Percentiles rank a stretch among this genome's conserved stretches.
Evolutionary conservation across 2,888 invertebrate species (phyloP).

Genomic region (Drosophila pseudotakahashii): DNA sequence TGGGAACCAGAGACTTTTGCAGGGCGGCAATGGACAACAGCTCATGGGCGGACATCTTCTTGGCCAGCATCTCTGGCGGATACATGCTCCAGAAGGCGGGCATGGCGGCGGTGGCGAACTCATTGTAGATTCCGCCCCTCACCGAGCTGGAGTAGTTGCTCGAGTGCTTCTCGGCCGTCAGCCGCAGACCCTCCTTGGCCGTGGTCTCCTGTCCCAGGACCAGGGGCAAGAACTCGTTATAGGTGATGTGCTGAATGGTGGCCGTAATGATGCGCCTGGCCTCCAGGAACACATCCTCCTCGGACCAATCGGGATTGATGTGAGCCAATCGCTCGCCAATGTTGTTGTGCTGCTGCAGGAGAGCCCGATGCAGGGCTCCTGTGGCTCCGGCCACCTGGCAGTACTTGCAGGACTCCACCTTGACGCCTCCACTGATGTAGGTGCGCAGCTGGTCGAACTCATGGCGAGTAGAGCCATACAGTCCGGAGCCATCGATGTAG

Average conservation of each 20-base stretch:
- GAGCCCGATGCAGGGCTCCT: conserved; percentile 89
- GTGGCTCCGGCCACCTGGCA: conserved; percentile 88
- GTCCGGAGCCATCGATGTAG: conserved; percentile 92
- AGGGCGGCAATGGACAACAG: conserved; percentile 88
- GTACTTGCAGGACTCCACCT: conserved; percentile 87
- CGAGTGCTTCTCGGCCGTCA: conserved; percentile 90
- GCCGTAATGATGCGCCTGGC: conserved; percentile 90
- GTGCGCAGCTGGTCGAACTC: conserved; percentile 89
- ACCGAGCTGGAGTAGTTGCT: conserved; percentile 92
- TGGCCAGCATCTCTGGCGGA: conserved; percentile 88
- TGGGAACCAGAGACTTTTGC: conserved; percentile 81
- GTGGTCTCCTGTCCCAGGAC: conserved; percentile 87
- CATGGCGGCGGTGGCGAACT: conserved; percentile 90
- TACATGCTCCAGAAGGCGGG: conserved; percentile 91
- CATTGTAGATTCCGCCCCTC: conserved; percentile 91
- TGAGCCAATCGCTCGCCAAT: conserved; percentile 89
- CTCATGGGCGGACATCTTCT: conserved; percentile 86
- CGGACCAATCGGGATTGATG: conserved; percentile 92
- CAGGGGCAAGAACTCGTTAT: conserved; percentile 92
- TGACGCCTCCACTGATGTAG: conserved; percentile 89
- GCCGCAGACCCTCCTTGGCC: conserved; percentile 86
- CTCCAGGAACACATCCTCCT: conserved; percentile 90
- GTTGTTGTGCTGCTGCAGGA: conserved; percentile 92
- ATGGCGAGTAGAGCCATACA: conserved; percentile 91
- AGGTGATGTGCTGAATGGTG: conserved; percentile 93